Conservation (phyloP, 2,888 invertebrate genomes). For the Meganola albula region DNA sequence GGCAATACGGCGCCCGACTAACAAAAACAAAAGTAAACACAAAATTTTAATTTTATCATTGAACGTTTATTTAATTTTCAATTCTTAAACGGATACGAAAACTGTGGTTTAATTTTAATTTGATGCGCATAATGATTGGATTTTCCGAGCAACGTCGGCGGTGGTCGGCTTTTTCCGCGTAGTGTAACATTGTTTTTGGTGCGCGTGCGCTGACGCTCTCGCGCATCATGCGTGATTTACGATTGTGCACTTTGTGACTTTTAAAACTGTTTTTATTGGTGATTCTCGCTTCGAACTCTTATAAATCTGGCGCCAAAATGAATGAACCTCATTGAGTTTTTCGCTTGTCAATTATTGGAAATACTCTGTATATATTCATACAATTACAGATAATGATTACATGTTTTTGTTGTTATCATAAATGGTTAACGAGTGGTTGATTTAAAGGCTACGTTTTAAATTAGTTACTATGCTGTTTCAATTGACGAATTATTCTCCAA, state of each 20-base stretch:
- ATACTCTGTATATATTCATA: conserved; percentile 41
- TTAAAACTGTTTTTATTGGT: conserved; percentile 58
- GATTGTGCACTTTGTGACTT: conserved; percentile 56
- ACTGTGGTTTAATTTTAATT: conserved; percentile 58
- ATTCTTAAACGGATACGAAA: conserved; percentile 55
- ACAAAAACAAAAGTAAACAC: conserved; percentile 71
- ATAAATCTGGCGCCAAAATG: conserved; percentile 73
- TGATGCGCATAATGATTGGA: conserved; percentile 69
- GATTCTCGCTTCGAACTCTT: conserved; percentile 59
- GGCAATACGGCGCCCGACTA: conserved; percentile 55
- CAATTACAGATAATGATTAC: conserved; percentile 36
- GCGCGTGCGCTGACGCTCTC: conserved; percentile 39
- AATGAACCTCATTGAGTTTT: conserved; percentile 61
- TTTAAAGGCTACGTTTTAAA: background rate
- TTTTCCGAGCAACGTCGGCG: conserved; percentile 59
- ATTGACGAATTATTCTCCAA: too few relatives aligned
- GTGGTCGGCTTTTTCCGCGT: conserved; percentile 70
- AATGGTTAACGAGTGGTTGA: conserved; percentile 28
- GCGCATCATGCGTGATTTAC: conserved; percentile 53
- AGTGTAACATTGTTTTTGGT: conserved; percentile 59
- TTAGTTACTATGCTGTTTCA: conserved; percentile 2
- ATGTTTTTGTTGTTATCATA: conserved; percentile 33
- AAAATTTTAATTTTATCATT: conserved; percentile 74
- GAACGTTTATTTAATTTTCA: conserved; percentile 62
- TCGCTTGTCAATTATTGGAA: conserved; percentile 44